Evolutionary conservation across 2,113 vertebrate genomes (phyloP).

Genomic region (Ellobius talpinus): DNA sequence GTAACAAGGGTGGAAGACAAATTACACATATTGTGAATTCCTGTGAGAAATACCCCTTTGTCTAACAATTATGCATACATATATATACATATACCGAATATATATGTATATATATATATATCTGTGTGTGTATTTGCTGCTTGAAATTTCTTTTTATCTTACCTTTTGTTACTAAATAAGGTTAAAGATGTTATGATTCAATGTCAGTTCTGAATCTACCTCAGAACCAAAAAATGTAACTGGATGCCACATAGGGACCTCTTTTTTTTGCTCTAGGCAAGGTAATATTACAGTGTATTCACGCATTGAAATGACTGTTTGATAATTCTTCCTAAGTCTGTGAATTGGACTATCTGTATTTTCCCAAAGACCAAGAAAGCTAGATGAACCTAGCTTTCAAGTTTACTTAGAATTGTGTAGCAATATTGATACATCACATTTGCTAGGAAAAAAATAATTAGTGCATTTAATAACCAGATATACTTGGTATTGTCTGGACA

Average conservation of each 20-base stretch:
- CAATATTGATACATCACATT: background rate
- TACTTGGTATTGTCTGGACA: background rate
- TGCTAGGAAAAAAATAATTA: background rate
- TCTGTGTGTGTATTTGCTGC: background rate
- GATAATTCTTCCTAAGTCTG: background rate
- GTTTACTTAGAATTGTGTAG: background rate
- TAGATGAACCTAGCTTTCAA: background rate
- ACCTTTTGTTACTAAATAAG: background rate
- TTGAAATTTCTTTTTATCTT: constrained; percentile 39
- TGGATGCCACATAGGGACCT: constrained; percentile 1
- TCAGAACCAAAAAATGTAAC: constrained; percentile 12
- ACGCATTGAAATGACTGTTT: background rate
- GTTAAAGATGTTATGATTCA: constrained; percentile 26
- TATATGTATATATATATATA: too few relatives aligned
- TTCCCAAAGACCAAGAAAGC: background rate
- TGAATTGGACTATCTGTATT: background rate
- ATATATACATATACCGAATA: too few relatives aligned
- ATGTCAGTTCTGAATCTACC: background rate
- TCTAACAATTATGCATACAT: background rate
- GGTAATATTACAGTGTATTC: constrained; percentile 33
- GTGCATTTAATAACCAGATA: background rate
- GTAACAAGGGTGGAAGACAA: constrained; percentile 50
- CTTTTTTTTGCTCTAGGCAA: constrained; percentile 23
- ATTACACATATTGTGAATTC: constrained; percentile 54
- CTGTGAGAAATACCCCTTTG: constrained; percentile 35